Conservation (phyloP, 2,888 invertebrate genomes). For the Abrostola tripartita region DNA sequence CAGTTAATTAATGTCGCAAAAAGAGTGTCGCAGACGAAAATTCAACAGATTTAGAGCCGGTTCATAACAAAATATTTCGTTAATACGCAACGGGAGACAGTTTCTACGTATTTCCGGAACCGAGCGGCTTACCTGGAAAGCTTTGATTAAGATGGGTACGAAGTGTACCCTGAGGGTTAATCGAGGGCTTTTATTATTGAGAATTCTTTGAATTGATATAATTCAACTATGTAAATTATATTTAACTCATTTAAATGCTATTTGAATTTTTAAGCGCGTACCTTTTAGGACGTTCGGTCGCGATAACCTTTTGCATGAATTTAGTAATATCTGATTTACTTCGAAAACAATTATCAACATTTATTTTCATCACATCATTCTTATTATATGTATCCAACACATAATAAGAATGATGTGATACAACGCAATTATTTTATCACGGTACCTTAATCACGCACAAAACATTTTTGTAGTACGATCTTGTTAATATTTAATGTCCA, state of each 20-base stretch:
- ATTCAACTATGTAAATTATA: constrained; percentile 31
- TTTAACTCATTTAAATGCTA: constrained; percentile 32
- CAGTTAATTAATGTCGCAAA: constrained; percentile 62
- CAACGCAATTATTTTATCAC: constrained; percentile 29
- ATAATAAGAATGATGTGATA: too few relatives aligned
- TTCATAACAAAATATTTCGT: constrained; percentile 35
- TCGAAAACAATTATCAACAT: constrained; percentile 14
- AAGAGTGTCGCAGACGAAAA: constrained; percentile 50
- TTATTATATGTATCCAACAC: too few relatives aligned
- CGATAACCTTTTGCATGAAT: constrained; percentile 15
- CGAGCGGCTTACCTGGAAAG: constrained; percentile 26
- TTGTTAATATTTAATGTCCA: neutral
- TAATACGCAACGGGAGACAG: constrained; percentile 21
- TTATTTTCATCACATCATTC: constrained; percentile 25
- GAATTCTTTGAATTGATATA: constrained; percentile 37
- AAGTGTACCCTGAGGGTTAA: constrained; percentile 29
- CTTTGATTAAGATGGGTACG: constrained; percentile 38
- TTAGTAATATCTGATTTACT: constrained; percentile 18
- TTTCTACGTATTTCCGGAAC: constrained; percentile 33
- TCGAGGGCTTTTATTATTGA: constrained; percentile 31
- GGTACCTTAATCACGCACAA: constrained; percentile 26
- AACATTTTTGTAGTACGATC: constrained; percentile 17
- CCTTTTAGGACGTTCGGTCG: constrained; percentile 7
- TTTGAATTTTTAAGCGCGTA: constrained; percentile 22
- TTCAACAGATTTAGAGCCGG: constrained; percentile 44